Evolutionary conservation across 2,888 invertebrate genomes (phyloP).

Genomic region (Tenthredo mesomela): DNA sequence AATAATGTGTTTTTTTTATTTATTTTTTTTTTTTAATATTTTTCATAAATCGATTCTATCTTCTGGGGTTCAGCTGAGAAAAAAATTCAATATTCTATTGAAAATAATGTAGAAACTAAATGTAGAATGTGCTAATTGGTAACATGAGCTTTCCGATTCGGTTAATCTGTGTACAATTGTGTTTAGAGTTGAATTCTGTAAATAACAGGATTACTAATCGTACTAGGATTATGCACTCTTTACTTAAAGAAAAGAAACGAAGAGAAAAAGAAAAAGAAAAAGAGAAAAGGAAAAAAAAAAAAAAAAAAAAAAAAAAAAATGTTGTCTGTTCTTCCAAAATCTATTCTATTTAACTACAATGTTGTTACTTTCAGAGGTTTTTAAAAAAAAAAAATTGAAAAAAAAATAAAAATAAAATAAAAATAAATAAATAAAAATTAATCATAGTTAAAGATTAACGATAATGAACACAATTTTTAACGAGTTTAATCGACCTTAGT

Average conservation of each 20-base stretch:
- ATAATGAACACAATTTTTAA: conserved; percentile 62
- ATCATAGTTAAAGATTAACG: conserved; percentile 36
- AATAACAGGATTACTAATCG: conserved; percentile 44
- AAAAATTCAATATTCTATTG: conserved; percentile 13
- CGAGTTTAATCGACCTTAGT: conserved; percentile 61
- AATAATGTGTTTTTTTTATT: background rate
- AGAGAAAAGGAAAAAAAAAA: background rate
- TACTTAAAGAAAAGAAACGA: conserved; percentile 35
- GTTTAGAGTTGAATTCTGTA: conserved; percentile 47
- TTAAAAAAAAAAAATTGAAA: conserved; percentile 34
- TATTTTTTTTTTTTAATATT: background rate
- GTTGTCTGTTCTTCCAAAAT: conserved; percentile 56
- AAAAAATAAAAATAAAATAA: background rate
- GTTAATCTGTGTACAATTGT: conserved; percentile 49
- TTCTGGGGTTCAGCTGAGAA: background rate
- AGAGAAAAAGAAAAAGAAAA: background rate
- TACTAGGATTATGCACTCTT: conserved; percentile 49
- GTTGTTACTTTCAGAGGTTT: conserved; percentile 54
- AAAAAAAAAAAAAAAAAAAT: conserved; percentile 33
- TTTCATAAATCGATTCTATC: background rate
- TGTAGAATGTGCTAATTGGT: conserved; percentile 37
- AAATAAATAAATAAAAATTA: conserved; percentile 27
- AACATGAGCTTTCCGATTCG: conserved; percentile 27
- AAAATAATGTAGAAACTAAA: background rate
- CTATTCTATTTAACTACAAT: conserved; percentile 54